Base-by-base conservation (phyloP, 92 coral and sea anemone species). In the Chrysogorgia sp. region DNA sequence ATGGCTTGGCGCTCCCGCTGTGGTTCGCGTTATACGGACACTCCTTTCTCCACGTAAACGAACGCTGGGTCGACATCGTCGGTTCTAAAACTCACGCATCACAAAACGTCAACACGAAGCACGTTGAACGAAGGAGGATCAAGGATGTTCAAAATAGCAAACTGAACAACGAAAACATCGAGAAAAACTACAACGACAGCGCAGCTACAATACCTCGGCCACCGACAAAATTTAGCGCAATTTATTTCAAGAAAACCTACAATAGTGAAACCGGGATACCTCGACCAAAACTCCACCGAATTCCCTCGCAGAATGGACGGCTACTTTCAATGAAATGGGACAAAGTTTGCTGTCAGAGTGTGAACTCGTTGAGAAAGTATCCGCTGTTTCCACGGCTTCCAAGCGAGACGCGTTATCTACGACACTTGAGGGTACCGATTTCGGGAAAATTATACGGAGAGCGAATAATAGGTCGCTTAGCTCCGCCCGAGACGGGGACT, bases 341-440 rank as follows among this genome's bases (percentile, higher is more conserved):
- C 21, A 77, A 85, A 15, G 43, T 92, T 10, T 92, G 97, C 52
- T 86, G 88, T 47, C 87, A 85, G 5, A 89, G 83, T 30, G 75
- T 90, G 15, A 88, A 87, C 81, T 87, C 94, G 20, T 62, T 92
- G 23, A 77, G 93, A 59, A 85, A 92, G 63, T 67, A 82, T 24
- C 97, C 97, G 10, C 59, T 92, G 58, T 92, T 92, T 29, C 97
- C 97, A 0, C 40, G 33, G 7, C 57, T 90, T 69, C 92, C 97
- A n/a, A 80, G 49, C 58, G 59, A 85, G 53, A 83, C 85, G 21
- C 30, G 64, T 10, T 77, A 75, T 40, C 56, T 89, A 58, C 86
- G 83, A 21, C 61, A 63, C 58, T 63, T 81, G 3, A 84, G 88
- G 47, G 79, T 76, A 61, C 82, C 90, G 9, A 71, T 80, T 37